A percentile compares a stretch with the other conserved stretches of the same genome.
Evolutionary conservation across 2,797 vertebrate species (phyloP).

Genomic region (Amphiprion clarkii): DNA sequence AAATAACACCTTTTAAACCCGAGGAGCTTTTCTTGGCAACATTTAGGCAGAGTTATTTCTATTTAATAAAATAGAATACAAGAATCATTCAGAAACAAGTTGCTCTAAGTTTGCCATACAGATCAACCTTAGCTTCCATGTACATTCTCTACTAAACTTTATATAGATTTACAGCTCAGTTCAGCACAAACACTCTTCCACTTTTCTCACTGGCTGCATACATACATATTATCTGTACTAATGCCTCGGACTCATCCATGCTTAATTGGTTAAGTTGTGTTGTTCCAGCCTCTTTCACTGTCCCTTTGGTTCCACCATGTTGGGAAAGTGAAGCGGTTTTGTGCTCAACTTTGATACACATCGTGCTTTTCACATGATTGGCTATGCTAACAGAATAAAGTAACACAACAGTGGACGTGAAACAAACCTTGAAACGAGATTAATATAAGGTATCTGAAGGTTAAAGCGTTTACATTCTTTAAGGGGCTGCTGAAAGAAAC

Average conservation of each 20-base stretch:
- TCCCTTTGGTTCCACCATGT: slow-evolving; percentile 60
- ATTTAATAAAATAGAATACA: not conserved
- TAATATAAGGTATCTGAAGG: slow-evolving; percentile 25
- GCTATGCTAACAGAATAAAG: slow-evolving; percentile 47
- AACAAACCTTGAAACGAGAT: slow-evolving; percentile 58
- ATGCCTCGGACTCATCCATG: slow-evolving; percentile 29
- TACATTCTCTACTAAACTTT: not conserved
- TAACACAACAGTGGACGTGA: slow-evolving; percentile 32
- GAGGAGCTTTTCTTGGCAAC: too few relatives aligned
- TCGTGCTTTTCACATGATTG: slow-evolving; percentile 57
- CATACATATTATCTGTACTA: slow-evolving; percentile 12
- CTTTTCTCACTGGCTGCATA: not conserved
- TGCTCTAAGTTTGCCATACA: too few relatives aligned
- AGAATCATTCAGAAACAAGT: too few relatives aligned
- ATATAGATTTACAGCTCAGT: not conserved
- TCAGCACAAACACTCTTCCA: not conserved
- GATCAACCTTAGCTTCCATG: not conserved
- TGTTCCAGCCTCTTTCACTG: slow-evolving; percentile 54
- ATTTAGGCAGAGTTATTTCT: not conserved
- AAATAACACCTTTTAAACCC: too few relatives aligned
- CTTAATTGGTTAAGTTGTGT: slow-evolving; percentile 58
- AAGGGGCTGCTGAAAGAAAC: not conserved
- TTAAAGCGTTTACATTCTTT: slow-evolving; percentile 9
- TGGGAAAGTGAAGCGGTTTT: slow-evolving; percentile 38
- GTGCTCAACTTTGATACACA: slow-evolving; percentile 56